A percentile compares a stretch with the other conserved stretches of the same genome.
Conservation (phyloP, 2,888 invertebrate genomes). For the Adela reaumurella region DNA sequence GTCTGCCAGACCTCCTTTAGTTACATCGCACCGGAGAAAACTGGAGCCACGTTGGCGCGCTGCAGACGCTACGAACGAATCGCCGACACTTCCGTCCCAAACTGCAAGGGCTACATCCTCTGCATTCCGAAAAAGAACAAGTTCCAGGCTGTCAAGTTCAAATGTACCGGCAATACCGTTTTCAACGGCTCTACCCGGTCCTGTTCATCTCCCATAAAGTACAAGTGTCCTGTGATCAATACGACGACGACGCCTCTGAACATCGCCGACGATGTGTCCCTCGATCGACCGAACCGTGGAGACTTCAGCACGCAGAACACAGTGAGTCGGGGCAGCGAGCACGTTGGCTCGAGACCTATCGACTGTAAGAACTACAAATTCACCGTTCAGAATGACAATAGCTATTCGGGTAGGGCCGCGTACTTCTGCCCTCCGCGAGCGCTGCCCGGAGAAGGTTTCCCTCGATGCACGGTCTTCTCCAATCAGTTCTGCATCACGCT, state of each 20-base stretch:
- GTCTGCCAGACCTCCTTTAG: constrained; percentile 36
- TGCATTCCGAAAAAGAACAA: constrained; percentile 41
- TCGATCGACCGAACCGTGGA: constrained; percentile 8
- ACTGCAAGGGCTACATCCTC: constrained; percentile 45
- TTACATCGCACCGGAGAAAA: constrained; percentile 29
- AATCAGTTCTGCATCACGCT: constrained; percentile 42
- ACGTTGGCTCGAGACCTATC: constrained; percentile 22
- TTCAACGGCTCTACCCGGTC: constrained; percentile 39
- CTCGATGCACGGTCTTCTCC: constrained; percentile 42
- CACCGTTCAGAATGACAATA: constrained; percentile 29
- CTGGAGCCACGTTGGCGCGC: constrained; percentile 13
- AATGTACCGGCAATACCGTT: constrained; percentile 39
- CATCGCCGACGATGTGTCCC: constrained; percentile 20
- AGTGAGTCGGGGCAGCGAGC: constrained; percentile 4
- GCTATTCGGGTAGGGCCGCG: constrained; percentile 25
- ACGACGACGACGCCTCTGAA: constrained; percentile 21
- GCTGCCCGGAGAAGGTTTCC: constrained; percentile 22
- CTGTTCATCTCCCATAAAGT: constrained; percentile 35
- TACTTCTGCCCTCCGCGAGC: constrained; percentile 42
- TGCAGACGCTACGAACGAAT: constrained; percentile 39
- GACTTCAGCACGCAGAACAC: constrained; percentile 10
- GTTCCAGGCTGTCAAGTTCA: constrained; percentile 44
- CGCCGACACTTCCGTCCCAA: constrained; percentile 36
- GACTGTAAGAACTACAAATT: constrained; percentile 48
- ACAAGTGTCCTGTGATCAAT: constrained; percentile 32